Conservation (phyloP, 2,888 invertebrate species). For the Sinohyriopsis cumingii region DNA sequence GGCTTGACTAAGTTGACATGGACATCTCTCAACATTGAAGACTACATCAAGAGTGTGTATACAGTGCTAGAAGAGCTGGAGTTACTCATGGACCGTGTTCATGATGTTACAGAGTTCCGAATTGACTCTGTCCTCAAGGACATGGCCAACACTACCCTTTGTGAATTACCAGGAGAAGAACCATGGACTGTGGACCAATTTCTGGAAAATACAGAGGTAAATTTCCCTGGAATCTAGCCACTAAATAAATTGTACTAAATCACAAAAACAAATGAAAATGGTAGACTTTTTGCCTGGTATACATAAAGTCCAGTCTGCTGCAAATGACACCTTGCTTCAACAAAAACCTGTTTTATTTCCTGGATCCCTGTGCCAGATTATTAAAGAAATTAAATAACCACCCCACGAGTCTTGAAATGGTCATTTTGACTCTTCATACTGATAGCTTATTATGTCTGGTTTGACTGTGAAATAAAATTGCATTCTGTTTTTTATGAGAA, state of each 20-base stretch:
- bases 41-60: conserved; percentile 75
- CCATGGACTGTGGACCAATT: conserved; percentile 92
- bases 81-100: conserved; percentile 76
- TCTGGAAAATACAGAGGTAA: conserved; percentile 85
- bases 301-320: too few species aligned
- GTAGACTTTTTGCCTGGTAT: too few species aligned
- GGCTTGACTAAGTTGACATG: conserved; percentile 87
- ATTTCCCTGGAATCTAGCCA: conserved; percentile 52
- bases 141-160: conserved; percentile 89
- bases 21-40: conserved; percentile 88
- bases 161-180: conserved; percentile 85
- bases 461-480: not conserved
- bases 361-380: too few species aligned
- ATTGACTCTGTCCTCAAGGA: conserved; percentile 89
- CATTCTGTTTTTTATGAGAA: not conserved
- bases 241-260: not conserved
- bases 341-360: too few species aligned
- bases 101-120: conserved; percentile 75
- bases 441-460: not conserved
- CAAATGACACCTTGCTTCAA: too few species aligned
- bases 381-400: too few species aligned
- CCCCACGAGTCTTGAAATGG: too few species aligned
- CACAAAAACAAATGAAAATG: not conserved
- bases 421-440: too few species aligned
- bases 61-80: conserved; percentile 87